Conservation (phyloP, 2,113 vertebrate genomes). For the Chaetops frenatus region DNA sequence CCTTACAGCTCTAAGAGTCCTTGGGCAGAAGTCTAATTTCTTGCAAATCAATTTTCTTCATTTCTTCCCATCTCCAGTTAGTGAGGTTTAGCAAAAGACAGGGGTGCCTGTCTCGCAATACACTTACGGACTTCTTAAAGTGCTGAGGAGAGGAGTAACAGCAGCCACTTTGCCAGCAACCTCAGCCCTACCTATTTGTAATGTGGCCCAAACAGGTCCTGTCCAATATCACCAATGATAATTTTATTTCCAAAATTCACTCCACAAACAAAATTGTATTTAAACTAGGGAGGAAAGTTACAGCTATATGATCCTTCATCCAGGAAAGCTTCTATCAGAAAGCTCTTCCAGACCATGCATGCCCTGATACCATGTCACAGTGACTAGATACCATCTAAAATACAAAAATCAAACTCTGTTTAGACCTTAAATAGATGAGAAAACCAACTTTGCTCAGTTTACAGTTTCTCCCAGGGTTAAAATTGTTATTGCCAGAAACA, state of each 20-base stretch:
- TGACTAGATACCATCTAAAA: neutral
- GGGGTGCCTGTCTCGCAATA: neutral
- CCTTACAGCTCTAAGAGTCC: neutral
- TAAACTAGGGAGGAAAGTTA: neutral
- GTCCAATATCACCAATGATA: neutral
- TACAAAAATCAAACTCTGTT: neutral
- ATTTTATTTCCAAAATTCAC: neutral
- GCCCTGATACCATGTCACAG: neutral
- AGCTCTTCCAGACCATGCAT: neutral
- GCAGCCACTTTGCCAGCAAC: neutral
- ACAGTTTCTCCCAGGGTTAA: neutral
- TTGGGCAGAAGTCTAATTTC: neutral
- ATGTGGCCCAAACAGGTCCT: fast-evolving
- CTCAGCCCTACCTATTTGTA: neutral
- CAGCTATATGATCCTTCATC: neutral
- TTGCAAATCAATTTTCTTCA: neutral
- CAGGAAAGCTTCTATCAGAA: neutral
- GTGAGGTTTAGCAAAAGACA: neutral
- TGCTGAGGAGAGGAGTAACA: neutral
- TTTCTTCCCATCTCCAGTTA: neutral
- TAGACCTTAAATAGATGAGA: neutral
- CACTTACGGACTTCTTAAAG: neutral
- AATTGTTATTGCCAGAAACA: neutral
- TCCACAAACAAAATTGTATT: neutral
- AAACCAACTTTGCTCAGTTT: neutral